These are phyloP conservation scores for Sebastes reedi DNA, from an alignment of 2,797 vertebrate genomes.

Conservation along the genomic window DNA sequence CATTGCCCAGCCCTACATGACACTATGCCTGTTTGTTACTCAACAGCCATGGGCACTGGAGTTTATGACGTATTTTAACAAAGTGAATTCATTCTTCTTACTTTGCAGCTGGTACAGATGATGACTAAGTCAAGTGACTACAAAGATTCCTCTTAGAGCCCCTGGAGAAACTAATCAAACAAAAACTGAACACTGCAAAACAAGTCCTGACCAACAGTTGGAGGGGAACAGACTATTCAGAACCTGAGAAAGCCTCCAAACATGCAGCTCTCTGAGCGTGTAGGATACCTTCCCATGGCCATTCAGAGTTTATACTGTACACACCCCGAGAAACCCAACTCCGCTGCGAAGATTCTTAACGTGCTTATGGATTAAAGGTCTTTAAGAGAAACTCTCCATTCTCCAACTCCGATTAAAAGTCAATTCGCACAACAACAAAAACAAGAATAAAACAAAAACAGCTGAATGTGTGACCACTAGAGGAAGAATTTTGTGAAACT, in stretches of 20 bases:
- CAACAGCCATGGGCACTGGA: background rate
- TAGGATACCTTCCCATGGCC: constrained; percentile 27
- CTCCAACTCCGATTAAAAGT: constrained; percentile 56
- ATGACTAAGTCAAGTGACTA: constrained; percentile 18
- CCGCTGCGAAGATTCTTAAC: constrained; percentile 57
- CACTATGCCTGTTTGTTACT: background rate
- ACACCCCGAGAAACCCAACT: constrained; percentile 68
- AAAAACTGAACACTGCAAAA: background rate
- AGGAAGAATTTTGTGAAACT: constrained; percentile 16
- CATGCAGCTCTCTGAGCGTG: constrained; percentile 1
- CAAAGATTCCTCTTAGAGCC: background rate
- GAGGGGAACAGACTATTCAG: background rate
- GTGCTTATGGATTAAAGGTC: constrained; percentile 64
- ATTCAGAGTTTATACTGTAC: constrained; percentile 36
- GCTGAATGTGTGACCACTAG: constrained; percentile 2
- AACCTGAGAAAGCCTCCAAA: constrained; percentile 2
- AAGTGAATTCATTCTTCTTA: background rate
- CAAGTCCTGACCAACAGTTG: constrained; percentile 2
- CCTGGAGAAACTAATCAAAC: background rate
- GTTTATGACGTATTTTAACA: background rate
- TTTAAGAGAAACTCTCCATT: constrained; percentile 55
- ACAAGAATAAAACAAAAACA: constrained; percentile 29
- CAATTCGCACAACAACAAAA: constrained; percentile 16
- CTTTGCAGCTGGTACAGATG: background rate
- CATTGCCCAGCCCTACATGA: background rate